Evolutionary conservation across 2,888 invertebrate species (phyloP).

Genomic region (Aphrophora alni): DNA sequence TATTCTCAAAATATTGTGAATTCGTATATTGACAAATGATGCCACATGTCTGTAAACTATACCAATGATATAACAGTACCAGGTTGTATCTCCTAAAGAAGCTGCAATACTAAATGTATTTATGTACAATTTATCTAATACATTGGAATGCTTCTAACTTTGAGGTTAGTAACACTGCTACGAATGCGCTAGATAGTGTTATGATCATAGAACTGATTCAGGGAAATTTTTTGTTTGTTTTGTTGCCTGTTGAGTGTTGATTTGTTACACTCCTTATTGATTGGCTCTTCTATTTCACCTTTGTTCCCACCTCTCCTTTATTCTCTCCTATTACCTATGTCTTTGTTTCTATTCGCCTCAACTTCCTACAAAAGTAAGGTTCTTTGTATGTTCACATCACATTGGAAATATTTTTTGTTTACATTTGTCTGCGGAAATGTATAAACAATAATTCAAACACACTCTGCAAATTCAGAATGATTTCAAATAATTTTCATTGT

Average conservation of each 20-base stretch:
- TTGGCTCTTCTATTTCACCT: not conserved
- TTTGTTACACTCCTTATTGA: conserved; percentile 24
- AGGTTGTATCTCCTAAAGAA: too few relatives aligned
- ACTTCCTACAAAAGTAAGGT: conserved; percentile 31
- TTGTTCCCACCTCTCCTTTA: not conserved
- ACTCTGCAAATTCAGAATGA: not conserved
- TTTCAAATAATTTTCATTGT: not conserved
- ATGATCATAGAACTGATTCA: not conserved
- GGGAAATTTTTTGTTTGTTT: not conserved
- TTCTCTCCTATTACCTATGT: not conserved
- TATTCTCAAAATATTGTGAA: too few relatives aligned
- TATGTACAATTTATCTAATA: not conserved
- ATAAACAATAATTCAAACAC: conserved; percentile 1
- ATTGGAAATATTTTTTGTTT: conserved; percentile 26
- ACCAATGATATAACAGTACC: too few relatives aligned
- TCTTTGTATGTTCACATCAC: conserved; percentile 33
- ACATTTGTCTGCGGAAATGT: not conserved
- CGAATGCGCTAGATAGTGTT: not conserved
- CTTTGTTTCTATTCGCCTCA: not conserved
- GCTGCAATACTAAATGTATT: not conserved
- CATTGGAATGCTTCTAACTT: not conserved
- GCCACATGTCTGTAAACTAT: too few relatives aligned
- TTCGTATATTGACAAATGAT: too few relatives aligned
- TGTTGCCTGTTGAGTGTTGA: conserved; percentile 38
- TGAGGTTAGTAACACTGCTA: not conserved